Evolutionary conservation across 2,113 vertebrate species (phyloP).

Genomic region (Tichodroma muraria): DNA sequence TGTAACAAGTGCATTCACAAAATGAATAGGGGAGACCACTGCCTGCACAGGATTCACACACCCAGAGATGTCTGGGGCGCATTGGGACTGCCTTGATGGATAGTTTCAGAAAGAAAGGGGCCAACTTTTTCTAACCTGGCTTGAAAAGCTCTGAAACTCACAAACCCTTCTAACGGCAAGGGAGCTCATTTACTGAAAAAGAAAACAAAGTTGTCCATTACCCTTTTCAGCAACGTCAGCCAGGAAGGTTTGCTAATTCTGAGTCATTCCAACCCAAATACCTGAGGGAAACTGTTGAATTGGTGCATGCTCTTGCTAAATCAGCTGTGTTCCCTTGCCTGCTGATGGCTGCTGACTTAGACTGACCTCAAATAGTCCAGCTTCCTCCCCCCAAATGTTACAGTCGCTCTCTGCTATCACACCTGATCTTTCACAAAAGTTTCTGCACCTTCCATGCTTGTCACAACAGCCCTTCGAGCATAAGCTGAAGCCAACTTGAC

Average conservation of each 20-base stretch:
- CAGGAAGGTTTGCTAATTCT: neutral
- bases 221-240: neutral
- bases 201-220: neutral
- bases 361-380: neutral
- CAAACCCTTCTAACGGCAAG: neutral
- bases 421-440: neutral
- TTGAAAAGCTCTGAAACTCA: neutral
- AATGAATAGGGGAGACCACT: neutral
- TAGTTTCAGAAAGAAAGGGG: neutral
- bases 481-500: neutral
- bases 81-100: neutral
- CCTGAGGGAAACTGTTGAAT: neutral
- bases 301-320: neutral
- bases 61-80: accelerated
- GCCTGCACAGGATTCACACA: neutral
- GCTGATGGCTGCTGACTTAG: neutral
- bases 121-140: neutral
- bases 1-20: neutral
- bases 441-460: neutral
- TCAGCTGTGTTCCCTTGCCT: neutral
- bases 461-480: neutral
- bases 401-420: neutral
- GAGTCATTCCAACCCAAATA: neutral
- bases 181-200: neutral
- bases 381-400: neutral